These are phyloP conservation scores for Anthoscopus minutus DNA, from an alignment of 2,113 vertebrate genomes.

Conservation along the genomic window DNA sequence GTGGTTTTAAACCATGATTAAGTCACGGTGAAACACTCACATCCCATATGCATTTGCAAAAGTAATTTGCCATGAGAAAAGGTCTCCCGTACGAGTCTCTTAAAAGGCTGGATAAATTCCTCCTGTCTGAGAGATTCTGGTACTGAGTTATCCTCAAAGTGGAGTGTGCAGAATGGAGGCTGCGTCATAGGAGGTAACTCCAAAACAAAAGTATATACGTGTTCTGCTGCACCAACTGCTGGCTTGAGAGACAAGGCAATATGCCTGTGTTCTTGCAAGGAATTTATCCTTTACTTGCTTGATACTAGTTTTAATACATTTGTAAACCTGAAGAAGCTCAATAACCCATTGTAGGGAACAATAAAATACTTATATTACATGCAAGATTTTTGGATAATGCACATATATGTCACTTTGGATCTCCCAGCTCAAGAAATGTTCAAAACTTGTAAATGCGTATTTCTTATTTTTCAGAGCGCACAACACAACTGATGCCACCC, in stretches of 20 bases:
- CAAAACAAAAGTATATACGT: background rate
- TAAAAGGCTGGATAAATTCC: background rate
- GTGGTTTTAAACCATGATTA: background rate
- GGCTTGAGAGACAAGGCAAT: background rate
- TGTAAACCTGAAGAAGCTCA: background rate
- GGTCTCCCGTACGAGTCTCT: background rate
- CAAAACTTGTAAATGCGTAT: accelerated
- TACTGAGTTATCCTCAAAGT: background rate
- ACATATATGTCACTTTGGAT: background rate
- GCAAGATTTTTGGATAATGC: background rate
- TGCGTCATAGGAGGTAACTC: background rate
- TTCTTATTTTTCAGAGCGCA: background rate
- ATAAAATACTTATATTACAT: background rate
- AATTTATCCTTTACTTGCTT: background rate
- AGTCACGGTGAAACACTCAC: background rate
- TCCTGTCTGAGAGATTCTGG: background rate
- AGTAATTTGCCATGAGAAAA: background rate
- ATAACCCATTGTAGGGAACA: background rate
- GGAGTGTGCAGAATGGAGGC: background rate
- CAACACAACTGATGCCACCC: background rate
- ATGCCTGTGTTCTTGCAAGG: background rate
- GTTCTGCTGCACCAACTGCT: background rate
- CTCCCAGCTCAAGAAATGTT: background rate
- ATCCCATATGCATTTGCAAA: background rate
- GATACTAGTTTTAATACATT: background rate